Evolutionary conservation across 2,888 invertebrate genomes (phyloP), one percentile per base, ranked within the genome.

Genomic region (Mythimna ferrago): DNA sequence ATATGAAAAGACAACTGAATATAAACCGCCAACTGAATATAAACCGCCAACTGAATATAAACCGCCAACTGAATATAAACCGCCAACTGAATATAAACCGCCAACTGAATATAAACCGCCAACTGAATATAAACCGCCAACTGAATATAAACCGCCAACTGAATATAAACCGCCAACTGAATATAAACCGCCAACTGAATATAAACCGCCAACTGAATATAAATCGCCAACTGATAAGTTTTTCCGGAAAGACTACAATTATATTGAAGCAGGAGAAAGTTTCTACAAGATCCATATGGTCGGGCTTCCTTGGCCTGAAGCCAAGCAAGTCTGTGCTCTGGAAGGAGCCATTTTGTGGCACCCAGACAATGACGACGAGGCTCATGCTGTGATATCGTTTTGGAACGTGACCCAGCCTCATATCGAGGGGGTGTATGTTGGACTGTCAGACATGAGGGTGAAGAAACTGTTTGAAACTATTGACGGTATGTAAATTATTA

Each of bases 271-370:
- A 0, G 84, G 89, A 10, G 66, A 89, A 4, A 89, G 90, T 74
- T 95, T 94, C 71, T 95, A 95, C 84, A 95, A 95, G 86, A 87
- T 94, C 44, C 93, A 94, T 66, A 93, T 92, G 0, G 61, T 91
- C 21, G 88, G 87, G 6, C 90, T 87, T 70, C 84, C 82, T 10
- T 95, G 94, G 94, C 57, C 83, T 10, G 90, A 92, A 0, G 94
- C 94, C 0, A 92, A 90, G 77, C 84, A 73, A 7, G 80, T 78
- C n/a, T 95, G 95, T 73, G 87, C 85, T 0, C 51, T 85, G 48
- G 94, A 95, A 85, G 94, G 94, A 0, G 92, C 93, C 1, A 82
- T 76, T 14, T 76, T 95, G 2, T 94, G 92, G 78, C 93, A 93
- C 51, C 92, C 95, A 2, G 90, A 91, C 16, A 88, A 93, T 64